Evolutionary conservation across 2,113 vertebrate species (phyloP), one percentile per base, ranked within the genome.

Genomic region (Malurus alboscapulatus): DNA sequence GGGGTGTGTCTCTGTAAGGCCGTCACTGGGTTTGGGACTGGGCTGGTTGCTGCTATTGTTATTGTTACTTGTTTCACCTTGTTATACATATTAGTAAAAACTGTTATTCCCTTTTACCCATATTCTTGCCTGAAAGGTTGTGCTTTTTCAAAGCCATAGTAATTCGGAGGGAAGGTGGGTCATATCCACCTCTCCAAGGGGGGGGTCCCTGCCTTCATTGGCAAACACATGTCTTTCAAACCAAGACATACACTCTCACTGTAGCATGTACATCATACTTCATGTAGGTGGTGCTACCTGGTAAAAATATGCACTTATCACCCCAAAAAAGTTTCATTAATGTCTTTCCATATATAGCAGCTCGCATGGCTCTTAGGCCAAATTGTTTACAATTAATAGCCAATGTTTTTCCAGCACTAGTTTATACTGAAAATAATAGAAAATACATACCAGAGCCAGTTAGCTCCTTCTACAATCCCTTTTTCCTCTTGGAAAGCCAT

Each of bases 241-340:
- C 38, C 38, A 38, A 38, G 38, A 38, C 38, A 38, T 38, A 38
- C 3, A n/a, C 17, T 45, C 9, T 54, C 54, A 72, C 14, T 2
- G 1, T 24, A 48, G 14, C 8, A 12, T 16, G n/a, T 22, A 75
- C 13, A 9, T 9, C 0, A 0, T 25, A 30, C 17, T 58, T 83
- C 48, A 59, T 0, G 3, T 8, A 63, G 6, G 4, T 10, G 9
- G 7, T 61, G 24, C 18, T 26, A 69, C 18, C 26, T 71, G 34
- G n/a, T 47, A 66, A 85, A 82, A 82, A 58, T 6, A 50, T 13
- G 32, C 38, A 63, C 19, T 29, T 19, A 42, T 36, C 29, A 29
- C 5, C 9, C 19, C 2, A 2, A 20, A 78, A 92, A 83, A 36
- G 22, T 7, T 76, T 47, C 21, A 76, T 22, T 63, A 0, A 26